phyloP scores from a whole-genome alignment of 2,797 vertebrate species.

The Enteromius radiatus region DNA sequence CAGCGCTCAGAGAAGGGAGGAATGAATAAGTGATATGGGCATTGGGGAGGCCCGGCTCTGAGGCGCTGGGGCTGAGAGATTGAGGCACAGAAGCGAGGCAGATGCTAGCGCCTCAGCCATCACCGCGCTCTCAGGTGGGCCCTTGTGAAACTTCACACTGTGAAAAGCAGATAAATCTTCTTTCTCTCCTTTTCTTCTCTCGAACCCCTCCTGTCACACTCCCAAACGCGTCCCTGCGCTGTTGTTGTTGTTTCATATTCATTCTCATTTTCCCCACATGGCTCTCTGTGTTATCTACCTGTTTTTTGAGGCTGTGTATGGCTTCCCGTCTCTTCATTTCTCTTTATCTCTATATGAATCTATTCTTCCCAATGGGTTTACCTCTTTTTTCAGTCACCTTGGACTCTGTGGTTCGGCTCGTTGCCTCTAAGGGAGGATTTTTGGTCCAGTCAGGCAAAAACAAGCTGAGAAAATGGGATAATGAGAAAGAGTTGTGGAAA shows the following conservation, averaged over 20 bases:
- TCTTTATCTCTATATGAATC: slow-evolving; percentile 23
- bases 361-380: not conserved
- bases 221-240: not conserved
- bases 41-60: slow-evolving; percentile 36
- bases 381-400: slow-evolving; percentile 26
- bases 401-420: not conserved
- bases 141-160: slow-evolving; percentile 40
- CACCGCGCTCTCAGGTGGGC: slow-evolving; percentile 30
- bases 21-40: slow-evolving; percentile 53
- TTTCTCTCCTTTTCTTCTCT: slow-evolving; percentile 22
- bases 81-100: slow-evolving; percentile 21
- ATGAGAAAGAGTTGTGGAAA: not conserved
- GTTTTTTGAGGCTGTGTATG: slow-evolving; percentile 28
- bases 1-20: slow-evolving; percentile 23
- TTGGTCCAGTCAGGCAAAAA: not conserved
- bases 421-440: not conserved
- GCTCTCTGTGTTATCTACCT: slow-evolving; percentile 14
- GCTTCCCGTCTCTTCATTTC: not conserved
- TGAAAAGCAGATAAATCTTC: slow-evolving; percentile 50
- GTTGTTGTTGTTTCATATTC: slow-evolving; percentile 8
- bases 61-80: slow-evolving; percentile 14
- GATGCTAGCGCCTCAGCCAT: slow-evolving; percentile 29
- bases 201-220: slow-evolving; percentile 6
- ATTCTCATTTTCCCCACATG: slow-evolving; percentile 22
- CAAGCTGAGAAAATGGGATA: slow-evolving; percentile 12